Evolutionary conservation across 1,140 invertebrate genomes (phyloP).

Genomic region (Hyphantria cunea): DNA sequence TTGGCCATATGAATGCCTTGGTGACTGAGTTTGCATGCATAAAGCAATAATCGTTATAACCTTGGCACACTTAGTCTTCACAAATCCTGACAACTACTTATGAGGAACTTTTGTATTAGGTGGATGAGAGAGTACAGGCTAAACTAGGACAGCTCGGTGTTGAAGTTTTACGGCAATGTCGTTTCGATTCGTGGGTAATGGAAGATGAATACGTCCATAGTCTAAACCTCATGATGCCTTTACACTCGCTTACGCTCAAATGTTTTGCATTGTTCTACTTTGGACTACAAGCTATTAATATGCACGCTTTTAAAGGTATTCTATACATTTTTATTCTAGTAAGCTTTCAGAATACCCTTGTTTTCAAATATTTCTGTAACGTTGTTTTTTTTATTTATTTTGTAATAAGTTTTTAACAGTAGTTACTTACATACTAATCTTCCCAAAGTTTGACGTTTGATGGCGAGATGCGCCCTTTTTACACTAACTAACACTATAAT

Average conservation of each 20-base stretch:
- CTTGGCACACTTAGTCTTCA: too few relatives aligned
- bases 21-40: too few relatives aligned
- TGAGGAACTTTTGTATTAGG: slow-evolving; percentile 24
- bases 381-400: too few relatives aligned
- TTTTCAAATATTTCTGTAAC: too few relatives aligned
- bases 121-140: slow-evolving; percentile 61
- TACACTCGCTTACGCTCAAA: slow-evolving; percentile 61
- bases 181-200: slow-evolving; percentile 51
- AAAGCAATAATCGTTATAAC: too few relatives aligned
- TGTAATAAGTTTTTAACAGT: too few relatives aligned
- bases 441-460: too few relatives aligned
- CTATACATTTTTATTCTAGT: slow-evolving; percentile 1
- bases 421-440: too few relatives aligned
- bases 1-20: too few relatives aligned
- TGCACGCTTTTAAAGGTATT: slow-evolving; percentile 77
- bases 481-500: too few relatives aligned
- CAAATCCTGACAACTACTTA: background rate
- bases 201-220: slow-evolving; percentile 32
- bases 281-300: slow-evolving; percentile 71
- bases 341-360: too few relatives aligned
- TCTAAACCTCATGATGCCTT: slow-evolving; percentile 73
- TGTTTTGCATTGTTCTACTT: slow-evolving; percentile 82
- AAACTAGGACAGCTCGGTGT: slow-evolving; percentile 52
- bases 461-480: too few relatives aligned
- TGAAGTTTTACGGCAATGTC: slow-evolving; percentile 43